Evolutionary conservation across 1,140 invertebrate genomes (phyloP), one percentile per base, ranked within the genome.

Genomic region (Oedothorax gibbosus): DNA sequence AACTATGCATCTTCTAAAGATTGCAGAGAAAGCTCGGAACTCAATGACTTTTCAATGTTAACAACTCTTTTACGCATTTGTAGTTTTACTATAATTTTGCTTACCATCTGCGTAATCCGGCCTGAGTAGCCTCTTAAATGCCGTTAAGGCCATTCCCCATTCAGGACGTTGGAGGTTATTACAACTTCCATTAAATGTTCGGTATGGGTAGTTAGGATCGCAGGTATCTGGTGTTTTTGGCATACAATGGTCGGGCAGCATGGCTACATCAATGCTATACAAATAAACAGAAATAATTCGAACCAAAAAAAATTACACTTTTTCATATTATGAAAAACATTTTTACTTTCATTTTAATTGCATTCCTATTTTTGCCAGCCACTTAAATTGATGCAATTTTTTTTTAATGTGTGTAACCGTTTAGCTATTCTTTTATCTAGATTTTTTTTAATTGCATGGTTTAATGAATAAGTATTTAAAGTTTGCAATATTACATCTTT

Each of bases 151-250:
- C 88, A 88, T 89, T 10, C 91, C 91, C 91, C 92, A 93, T 88
- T 88, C 87, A 4, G 88, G 91, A 89, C 93, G 88, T 14, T 90
- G 87, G 0, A 93, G 88, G 88, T 95, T 94, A 88, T 96, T 96
- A 88, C 95, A 96, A 18, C 93, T 93, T 8, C 94, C 95, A 88
- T 95, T 94, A 62, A 93, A 90, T 7, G 91, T 92, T 14, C 95
- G 89, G 88, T 93, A 94, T 14, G 72, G 78, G 18, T 82, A 69
- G 8, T 69, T 57, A 9, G 21, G 11, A 35, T 60, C 62, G 69
- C 85, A 86, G 12, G 10, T 11, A 35, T 54, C 64, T 14, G 83
- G 81, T 9, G 0, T 75, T 35, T 66, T n/a, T 49, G 71, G 60
- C 21, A 50, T 50, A 15, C 81, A 84, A 8, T 76, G 81, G 56